phyloP scores from a whole-genome alignment of 2,888 invertebrate species.

The Serripes groenlandicus region DNA sequence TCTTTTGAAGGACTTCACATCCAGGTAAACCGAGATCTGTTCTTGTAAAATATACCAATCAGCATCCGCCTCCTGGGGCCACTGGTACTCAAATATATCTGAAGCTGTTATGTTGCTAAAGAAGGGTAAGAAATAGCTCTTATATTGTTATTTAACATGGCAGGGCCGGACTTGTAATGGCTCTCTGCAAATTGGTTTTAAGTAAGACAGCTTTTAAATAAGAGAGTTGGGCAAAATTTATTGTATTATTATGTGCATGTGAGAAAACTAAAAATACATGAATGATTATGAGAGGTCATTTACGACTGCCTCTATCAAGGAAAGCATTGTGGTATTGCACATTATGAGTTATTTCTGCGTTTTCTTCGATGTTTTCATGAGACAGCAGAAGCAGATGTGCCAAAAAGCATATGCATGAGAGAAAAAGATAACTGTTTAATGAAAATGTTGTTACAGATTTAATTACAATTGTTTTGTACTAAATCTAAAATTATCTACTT shows the following conservation, averaged over 20 bases:
- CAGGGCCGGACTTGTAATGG: background rate
- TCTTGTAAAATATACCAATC: conserved; percentile 98
- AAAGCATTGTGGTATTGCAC: background rate
- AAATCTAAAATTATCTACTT: too few species aligned
- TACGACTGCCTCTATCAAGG: background rate
- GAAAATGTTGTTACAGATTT: too few species aligned
- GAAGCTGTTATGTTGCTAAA: conserved; percentile 89
- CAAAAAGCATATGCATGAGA: too few species aligned
- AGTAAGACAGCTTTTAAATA: background rate
- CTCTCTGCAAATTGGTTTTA: background rate
- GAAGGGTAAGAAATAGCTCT: too few species aligned
- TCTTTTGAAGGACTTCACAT: conserved; percentile 98
- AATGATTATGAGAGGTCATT: too few species aligned
- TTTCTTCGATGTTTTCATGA: background rate
- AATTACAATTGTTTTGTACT: too few species aligned
- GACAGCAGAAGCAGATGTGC: too few species aligned
- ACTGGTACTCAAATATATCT: conserved; percentile 96
- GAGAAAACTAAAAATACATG: too few species aligned
- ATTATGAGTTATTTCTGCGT: background rate
- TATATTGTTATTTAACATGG: too few species aligned
- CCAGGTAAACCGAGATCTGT: conserved; percentile 97
- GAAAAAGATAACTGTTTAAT: too few species aligned
- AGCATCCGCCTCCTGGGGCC: conserved; percentile 91
- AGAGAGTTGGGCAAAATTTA: too few species aligned
- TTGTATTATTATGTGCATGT: too few species aligned